phyloP scores from a whole-genome alignment of 2,888 invertebrate genomes.

The Entomobrya proxima region DNA sequence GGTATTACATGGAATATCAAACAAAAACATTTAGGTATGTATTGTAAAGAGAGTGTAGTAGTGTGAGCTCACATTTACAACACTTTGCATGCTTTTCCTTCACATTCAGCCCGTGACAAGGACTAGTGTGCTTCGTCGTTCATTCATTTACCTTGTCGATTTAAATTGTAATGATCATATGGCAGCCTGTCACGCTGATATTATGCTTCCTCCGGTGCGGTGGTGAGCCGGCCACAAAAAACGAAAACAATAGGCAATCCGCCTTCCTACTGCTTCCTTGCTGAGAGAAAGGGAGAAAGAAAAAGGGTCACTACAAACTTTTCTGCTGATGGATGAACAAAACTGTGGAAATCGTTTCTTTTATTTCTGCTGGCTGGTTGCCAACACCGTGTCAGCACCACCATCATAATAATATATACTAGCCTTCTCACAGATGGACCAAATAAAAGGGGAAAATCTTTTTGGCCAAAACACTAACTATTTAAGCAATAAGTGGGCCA shows the following conservation, averaged over 20 bases:
- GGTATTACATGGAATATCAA: background rate
- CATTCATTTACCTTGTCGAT: conserved; percentile 24
- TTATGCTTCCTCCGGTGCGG: background rate
- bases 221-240: too few species aligned
- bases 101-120: background rate
- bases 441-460: background rate
- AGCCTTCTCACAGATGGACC: background rate
- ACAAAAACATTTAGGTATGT: background rate
- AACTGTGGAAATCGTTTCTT: background rate
- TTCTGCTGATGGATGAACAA: background rate
- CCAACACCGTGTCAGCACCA: background rate
- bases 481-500: background rate
- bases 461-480: background rate
- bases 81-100: background rate
- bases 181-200: background rate
- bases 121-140: background rate
- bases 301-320: background rate
- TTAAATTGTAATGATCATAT: conserved; percentile 42
- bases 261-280: too few species aligned
- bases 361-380: conserved; percentile 1
- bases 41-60: background rate
- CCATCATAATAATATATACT: background rate
- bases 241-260: too few species aligned
- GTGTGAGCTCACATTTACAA: background rate
- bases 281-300: background rate